A percentile compares a stretch with the other conserved stretches of the same genome.
phyloP scores from a whole-genome alignment of 2,797 vertebrate species.

The Alfaro cultratus region DNA sequence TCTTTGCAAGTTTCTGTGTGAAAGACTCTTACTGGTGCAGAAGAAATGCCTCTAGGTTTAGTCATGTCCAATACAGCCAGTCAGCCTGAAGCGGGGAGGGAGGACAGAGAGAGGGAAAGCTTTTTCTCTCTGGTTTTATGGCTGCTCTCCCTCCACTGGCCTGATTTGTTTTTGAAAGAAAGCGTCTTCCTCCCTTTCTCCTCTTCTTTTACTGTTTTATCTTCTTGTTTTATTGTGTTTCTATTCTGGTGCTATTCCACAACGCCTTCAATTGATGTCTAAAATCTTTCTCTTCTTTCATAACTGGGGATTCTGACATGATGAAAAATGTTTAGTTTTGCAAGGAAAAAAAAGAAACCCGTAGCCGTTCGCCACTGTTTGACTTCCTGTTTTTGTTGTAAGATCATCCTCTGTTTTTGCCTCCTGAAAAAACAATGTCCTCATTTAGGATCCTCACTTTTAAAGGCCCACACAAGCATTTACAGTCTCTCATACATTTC shows the following conservation, averaged over 20 bases:
- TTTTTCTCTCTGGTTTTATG: conserved; percentile 61
- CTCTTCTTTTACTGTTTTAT: conserved; percentile 43
- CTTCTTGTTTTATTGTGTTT: conserved; percentile 43
- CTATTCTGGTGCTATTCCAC: neutral
- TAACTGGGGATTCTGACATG: conserved; percentile 4
- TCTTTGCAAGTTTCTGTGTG: conserved; percentile 50
- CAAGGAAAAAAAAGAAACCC: neutral
- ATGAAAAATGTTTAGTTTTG: conserved; percentile 3
- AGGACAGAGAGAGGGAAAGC: conserved; percentile 49
- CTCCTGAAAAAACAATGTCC: conserved; percentile 53
- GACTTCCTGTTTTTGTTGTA: conserved; percentile 54
- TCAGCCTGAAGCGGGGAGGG: conserved; percentile 34
- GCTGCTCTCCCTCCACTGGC: conserved; percentile 74
- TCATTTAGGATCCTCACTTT: conserved; percentile 27
- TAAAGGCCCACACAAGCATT: conserved; percentile 20
- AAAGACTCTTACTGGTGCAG: conserved; percentile 41
- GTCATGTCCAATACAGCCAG: conserved; percentile 51
- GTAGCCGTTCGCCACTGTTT: conserved; percentile 22
- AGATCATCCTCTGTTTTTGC: conserved; percentile 54
- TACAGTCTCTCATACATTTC: conserved; percentile 11
- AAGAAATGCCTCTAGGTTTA: conserved; percentile 68
- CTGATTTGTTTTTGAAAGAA: conserved; percentile 59
- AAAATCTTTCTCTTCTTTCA: neutral
- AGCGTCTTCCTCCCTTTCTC: conserved; percentile 28
- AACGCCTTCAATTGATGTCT: neutral